These are phyloP conservation scores for Cromileptes altivelis DNA, from an alignment of 2,113 vertebrate genomes.

Conservation along the genomic window DNA sequence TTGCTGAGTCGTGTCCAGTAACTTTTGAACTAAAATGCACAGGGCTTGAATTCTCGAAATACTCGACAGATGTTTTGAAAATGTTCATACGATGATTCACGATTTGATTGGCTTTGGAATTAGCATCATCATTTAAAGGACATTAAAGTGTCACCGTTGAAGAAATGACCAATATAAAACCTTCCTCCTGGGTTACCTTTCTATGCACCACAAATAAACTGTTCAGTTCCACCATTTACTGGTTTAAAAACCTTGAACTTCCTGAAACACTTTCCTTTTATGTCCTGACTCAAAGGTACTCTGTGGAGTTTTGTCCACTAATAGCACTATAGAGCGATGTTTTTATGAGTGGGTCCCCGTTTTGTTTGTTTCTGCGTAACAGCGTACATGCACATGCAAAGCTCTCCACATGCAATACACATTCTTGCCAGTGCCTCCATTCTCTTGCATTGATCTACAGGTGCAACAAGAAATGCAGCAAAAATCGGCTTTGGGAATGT, in stretches of 20 bases:
- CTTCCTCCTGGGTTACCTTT: background rate
- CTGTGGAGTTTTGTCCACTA: background rate
- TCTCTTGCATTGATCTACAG: background rate
- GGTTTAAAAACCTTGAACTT: background rate
- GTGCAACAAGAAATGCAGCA: background rate
- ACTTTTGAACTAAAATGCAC: constrained; percentile 27
- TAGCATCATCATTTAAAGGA: constrained; percentile 35
- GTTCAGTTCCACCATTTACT: background rate
- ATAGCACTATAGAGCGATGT: background rate
- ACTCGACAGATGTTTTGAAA: constrained; percentile 36
- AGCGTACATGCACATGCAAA: too few species aligned
- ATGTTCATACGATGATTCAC: constrained; percentile 40
- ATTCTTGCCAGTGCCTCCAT: background rate
- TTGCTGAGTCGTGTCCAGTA: constrained; percentile 67
- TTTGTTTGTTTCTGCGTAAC: background rate
- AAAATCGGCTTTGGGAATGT: too few species aligned
- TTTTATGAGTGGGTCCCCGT: background rate
- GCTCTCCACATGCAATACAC: too few species aligned
- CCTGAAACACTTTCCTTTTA: too few species aligned
- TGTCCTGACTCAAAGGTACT: too few species aligned
- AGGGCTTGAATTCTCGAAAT: constrained; percentile 54
- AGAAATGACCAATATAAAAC: background rate
- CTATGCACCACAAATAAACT: background rate
- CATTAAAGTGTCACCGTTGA: constrained; percentile 32
- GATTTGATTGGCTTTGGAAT: constrained; percentile 42